These are phyloP conservation scores for Vulpes ferrilata DNA, from an alignment of 2,113 vertebrate genomes.

Conservation along the genomic window DNA sequence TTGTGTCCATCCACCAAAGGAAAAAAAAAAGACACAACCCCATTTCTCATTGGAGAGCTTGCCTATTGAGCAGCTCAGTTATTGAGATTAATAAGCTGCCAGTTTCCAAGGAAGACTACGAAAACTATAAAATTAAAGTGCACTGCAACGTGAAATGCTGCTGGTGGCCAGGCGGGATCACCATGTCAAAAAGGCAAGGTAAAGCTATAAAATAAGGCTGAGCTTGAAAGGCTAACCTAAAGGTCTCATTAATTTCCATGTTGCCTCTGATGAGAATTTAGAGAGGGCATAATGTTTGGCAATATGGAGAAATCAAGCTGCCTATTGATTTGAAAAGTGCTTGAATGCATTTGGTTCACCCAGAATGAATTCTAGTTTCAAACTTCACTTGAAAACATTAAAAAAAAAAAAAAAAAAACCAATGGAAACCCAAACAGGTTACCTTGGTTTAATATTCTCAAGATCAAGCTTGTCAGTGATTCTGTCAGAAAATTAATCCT, in stretches of 20 bases:
- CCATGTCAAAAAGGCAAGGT: constrained; percentile 75
- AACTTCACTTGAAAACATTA: constrained; percentile 26
- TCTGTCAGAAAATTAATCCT: constrained; percentile 83
- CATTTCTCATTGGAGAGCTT: constrained; percentile 68
- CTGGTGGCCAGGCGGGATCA: constrained; percentile 75
- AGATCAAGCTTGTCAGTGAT: constrained; percentile 80
- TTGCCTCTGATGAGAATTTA: constrained; percentile 71
- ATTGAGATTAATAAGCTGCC: constrained; percentile 86
- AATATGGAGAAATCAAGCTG: constrained; percentile 71
- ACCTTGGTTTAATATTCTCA: constrained; percentile 82
- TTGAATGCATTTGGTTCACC: constrained; percentile 55
- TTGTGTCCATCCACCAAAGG: constrained; percentile 43
- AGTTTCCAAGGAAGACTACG: constrained; percentile 84
- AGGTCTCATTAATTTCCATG: constrained; percentile 69
- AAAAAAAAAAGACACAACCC: background rate
- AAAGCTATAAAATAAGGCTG: constrained; percentile 81
- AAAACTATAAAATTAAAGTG: constrained; percentile 86
- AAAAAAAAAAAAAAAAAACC: background rate
- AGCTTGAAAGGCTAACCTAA: constrained; percentile 79
- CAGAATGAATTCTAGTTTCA: constrained; percentile 72
- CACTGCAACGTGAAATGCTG: constrained; percentile 80
- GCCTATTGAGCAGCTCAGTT: constrained; percentile 79
- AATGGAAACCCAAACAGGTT: background rate
- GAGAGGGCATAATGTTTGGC: constrained; percentile 70
- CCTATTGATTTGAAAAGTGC: constrained; percentile 81